Evolutionary conservation across 2,113 vertebrate species (phyloP).

Genomic region (Gorsachius goisagi): DNA sequence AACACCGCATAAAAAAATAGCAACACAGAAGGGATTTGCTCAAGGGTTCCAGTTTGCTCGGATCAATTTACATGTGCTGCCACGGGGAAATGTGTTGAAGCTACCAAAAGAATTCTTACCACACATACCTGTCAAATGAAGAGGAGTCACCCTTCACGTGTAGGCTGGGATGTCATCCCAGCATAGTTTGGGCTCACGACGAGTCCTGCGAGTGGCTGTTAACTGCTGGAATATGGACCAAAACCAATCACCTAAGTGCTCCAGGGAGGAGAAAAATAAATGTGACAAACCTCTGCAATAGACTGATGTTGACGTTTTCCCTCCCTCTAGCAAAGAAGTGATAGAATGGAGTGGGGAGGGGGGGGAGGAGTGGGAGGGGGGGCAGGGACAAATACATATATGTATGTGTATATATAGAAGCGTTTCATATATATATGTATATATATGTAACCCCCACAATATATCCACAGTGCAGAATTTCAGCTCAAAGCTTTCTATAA

Average conservation of each 20-base stretch:
- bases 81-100: constrained; percentile 32
- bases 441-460: neutral
- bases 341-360: neutral
- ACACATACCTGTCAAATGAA: neutral
- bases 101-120: constrained; percentile 24
- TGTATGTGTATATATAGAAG: neutral
- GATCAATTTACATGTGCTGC: neutral
- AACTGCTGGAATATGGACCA: constrained; percentile 3
- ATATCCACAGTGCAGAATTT: neutral
- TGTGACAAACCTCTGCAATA: constrained; percentile 9
- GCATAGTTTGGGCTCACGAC: neutral
- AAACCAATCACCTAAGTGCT: constrained; percentile 52
- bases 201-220: neutral
- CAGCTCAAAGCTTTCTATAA: neutral
- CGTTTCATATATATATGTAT: neutral
- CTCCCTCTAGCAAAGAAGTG: constrained; percentile 1
- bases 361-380: neutral
- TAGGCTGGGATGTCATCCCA: neutral
- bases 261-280: constrained; percentile 28
- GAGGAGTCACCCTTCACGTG: neutral
- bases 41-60: constrained; percentile 33
- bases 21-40: constrained; percentile 46
- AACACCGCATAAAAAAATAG: constrained; percentile 28
- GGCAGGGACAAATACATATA: neutral
- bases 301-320: constrained; percentile 2